Conservation (phyloP, 1,140 invertebrate species). For the Akabosia matsudoensis region DNA sequence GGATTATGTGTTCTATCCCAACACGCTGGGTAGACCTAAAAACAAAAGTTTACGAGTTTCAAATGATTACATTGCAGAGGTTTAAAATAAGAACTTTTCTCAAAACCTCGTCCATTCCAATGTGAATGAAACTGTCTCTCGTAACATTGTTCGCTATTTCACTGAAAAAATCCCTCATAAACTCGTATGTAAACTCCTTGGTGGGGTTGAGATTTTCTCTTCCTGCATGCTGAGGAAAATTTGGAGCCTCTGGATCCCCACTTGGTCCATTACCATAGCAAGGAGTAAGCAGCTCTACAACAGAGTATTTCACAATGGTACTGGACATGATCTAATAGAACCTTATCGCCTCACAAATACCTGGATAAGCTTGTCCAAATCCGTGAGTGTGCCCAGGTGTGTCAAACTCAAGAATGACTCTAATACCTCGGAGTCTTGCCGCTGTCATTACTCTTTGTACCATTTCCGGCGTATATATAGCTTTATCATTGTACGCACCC, state of each 20-base stretch:
- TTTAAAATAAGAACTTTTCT: no score
- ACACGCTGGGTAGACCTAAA: conserved; percentile 43
- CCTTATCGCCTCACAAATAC: conserved; percentile 26
- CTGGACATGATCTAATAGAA: not conserved
- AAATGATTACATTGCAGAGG: no score
- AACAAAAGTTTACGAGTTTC: no score
- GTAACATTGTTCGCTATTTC: conserved; percentile 55
- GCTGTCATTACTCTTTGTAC: conserved; percentile 58
- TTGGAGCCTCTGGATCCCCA: conserved; percentile 29
- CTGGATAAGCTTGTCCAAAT: conserved; percentile 29
- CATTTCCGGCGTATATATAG: conserved; percentile 57
- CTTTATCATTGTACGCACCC: conserved; percentile 45
- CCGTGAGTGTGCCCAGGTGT: conserved; percentile 55
- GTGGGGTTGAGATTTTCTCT: conserved; percentile 59
- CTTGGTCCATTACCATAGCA: conserved; percentile 53
- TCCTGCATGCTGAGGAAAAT: conserved; percentile 49
- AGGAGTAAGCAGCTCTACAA: conserved; percentile 57
- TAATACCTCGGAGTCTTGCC: conserved; percentile 60
- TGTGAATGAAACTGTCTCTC: conserved; percentile 56
- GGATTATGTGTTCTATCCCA: conserved; percentile 57
- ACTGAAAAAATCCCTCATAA: conserved; percentile 53
- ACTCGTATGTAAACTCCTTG: conserved; percentile 53
- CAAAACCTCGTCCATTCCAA: conserved; percentile 69
- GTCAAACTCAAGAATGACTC: conserved; percentile 65
- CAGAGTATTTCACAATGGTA: no score